Evolutionary conservation across 2,888 invertebrate species (phyloP).

Genomic region (Syrista parreyssii): DNA sequence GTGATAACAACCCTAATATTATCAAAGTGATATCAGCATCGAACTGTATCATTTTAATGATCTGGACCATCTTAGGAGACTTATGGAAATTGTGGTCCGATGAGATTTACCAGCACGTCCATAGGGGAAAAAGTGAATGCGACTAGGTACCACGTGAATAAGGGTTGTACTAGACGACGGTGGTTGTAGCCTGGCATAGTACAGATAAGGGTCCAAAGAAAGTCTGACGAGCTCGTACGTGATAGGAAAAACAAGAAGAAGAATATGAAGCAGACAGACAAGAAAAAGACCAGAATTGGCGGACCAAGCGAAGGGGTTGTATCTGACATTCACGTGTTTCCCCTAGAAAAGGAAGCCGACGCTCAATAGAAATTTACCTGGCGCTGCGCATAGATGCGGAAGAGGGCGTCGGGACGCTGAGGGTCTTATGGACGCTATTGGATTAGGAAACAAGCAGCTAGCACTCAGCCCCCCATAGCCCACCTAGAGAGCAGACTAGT

Average conservation of each 20-base stretch:
- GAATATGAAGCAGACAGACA: neutral
- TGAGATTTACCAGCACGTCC: neutral
- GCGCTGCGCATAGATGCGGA: neutral
- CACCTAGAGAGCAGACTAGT: constrained; percentile 49
- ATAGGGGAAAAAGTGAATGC: neutral
- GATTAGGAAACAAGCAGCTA: constrained; percentile 56
- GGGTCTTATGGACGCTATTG: constrained; percentile 56
- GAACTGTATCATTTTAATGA: neutral
- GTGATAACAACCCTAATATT: neutral
- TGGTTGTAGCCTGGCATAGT: neutral
- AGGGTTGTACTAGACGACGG: too few species aligned
- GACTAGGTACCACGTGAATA: too few species aligned
- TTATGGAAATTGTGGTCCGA: neutral
- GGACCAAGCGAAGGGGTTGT: neutral
- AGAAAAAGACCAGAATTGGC: neutral
- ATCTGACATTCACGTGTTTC: neutral
- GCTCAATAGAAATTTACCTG: neutral
- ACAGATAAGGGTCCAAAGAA: neutral
- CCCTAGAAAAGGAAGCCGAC: neutral
- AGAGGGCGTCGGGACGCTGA: constrained; percentile 14
- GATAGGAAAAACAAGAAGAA: neutral
- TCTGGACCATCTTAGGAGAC: neutral
- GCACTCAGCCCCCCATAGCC: constrained; percentile 47
- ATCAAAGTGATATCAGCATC: neutral
- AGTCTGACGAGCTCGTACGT: neutral